Percentiles rank a stretch among this genome's conserved stretches.
Conservation (phyloP, 2,888 invertebrate species). For the Nowickia ferox region DNA sequence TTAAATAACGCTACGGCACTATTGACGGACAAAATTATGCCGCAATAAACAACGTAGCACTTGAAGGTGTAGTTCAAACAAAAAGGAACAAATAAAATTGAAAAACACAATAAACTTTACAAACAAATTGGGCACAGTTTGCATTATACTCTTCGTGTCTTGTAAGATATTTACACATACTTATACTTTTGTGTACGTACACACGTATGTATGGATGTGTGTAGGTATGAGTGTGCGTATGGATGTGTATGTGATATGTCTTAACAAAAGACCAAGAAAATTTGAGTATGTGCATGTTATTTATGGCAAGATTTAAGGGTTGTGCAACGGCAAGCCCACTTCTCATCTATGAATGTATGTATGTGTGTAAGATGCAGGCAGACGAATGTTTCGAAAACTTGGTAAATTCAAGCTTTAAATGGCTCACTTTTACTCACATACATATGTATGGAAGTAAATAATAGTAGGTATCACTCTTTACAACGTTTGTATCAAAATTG, state of each 20-base stretch:
- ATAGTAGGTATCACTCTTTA: background rate
- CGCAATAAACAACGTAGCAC: conserved; percentile 65
- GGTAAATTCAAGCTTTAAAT: conserved; percentile 54
- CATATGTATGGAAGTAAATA: background rate
- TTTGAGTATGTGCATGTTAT: background rate
- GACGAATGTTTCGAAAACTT: conserved; percentile 48
- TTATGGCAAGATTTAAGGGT: conserved; percentile 14
- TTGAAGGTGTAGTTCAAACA: conserved; percentile 46
- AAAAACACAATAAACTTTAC: conserved; percentile 28
- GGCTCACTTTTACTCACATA: background rate
- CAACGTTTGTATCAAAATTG: background rate
- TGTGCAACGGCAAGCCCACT: background rate
- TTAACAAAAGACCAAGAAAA: background rate
- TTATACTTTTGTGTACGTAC: background rate
- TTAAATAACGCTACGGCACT: conserved; percentile 62
- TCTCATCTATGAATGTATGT: background rate
- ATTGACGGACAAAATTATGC: conserved; percentile 66
- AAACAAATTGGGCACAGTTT: conserved; percentile 22
- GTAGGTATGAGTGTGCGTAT: background rate
- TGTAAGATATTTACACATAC: background rate
- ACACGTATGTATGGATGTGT: background rate
- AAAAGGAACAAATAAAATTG: conserved; percentile 33
- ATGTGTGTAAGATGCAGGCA: background rate
- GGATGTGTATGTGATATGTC: background rate
- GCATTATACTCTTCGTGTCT: conserved; percentile 15